Evolutionary conservation across 1,140 invertebrate species (phyloP).

Genomic region (Pemphigus obesinymphae): DNA sequence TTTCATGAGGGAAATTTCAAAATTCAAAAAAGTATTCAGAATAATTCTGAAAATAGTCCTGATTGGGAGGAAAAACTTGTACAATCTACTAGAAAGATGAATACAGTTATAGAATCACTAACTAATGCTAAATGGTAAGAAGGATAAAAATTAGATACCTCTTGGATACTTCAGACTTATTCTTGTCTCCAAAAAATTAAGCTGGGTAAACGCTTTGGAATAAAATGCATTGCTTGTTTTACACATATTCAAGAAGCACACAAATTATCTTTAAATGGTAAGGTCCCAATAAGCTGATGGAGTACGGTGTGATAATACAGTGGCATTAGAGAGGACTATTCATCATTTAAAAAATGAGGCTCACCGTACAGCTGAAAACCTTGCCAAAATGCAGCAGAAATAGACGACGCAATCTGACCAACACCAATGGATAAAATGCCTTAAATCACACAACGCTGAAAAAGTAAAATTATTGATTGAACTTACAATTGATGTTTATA

Average conservation of each 20-base stretch:
- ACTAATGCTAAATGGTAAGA: background rate
- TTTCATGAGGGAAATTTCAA: no score
- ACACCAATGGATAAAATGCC: background rate
- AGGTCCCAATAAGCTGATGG: conserved; percentile 14
- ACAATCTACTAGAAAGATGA: background rate
- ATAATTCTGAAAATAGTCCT: background rate
- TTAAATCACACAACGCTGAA: conserved; percentile 2
- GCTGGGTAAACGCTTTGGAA: background rate
- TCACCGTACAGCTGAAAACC: background rate
- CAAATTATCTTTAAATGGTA: conserved; percentile 7
- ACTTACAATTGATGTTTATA: conserved; percentile 21
- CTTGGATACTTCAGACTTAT: conserved; percentile 5
- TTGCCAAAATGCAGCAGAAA: background rate
- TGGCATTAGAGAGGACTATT: background rate
- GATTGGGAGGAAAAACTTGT: no score
- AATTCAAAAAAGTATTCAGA: background rate
- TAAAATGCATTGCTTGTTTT: background rate
- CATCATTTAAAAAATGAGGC: background rate
- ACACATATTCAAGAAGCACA: conserved; percentile 4
- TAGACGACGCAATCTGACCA: background rate
- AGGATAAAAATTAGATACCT: background rate
- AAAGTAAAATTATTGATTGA: no score
- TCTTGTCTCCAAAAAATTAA: background rate
- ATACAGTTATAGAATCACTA: background rate
- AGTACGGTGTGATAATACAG: background rate